These are phyloP conservation scores for Argynnis bischoffii DNA, from an alignment of 2,888 invertebrate species.

Conservation along the genomic window DNA sequence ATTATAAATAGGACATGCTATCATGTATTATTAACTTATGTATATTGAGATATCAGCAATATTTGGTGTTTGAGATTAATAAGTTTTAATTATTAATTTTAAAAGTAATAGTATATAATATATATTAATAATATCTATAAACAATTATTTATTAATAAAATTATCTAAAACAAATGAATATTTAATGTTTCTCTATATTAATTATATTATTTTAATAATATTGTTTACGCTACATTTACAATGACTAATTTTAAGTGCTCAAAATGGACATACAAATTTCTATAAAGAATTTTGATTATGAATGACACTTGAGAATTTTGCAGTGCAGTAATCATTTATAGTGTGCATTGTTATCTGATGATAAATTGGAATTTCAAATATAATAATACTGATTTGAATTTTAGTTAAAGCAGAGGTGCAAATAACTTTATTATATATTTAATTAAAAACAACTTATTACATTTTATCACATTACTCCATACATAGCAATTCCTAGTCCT, in stretches of 20 bases:
- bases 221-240: conserved; percentile 10
- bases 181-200: not conserved
- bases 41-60: conserved; percentile 11
- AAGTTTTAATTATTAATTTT: not conserved
- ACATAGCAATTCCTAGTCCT: conserved; percentile 47
- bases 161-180: conserved; percentile 6
- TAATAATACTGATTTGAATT: conserved; percentile 8
- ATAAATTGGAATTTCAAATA: conserved; percentile 10
- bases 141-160: conserved; percentile 1
- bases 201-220: conserved; percentile 2
- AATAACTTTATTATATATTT: conserved; percentile 14
- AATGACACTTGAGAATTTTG: conserved; percentile 17
- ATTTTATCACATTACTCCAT: conserved; percentile 16
- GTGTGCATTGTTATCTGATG: conserved; percentile 27
- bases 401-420: conserved; percentile 15
- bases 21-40: conserved; percentile 17
- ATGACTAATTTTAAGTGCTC: conserved; percentile 31
- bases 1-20: conserved; percentile 24
- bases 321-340: conserved; percentile 32
- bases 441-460: not conserved
- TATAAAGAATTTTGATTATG: conserved; percentile 14
- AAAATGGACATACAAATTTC: conserved; percentile 31
- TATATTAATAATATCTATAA: not conserved
- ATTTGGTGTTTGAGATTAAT: conserved; percentile 21
- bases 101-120: conserved; percentile 1